Evolutionary conservation across 1,140 invertebrate species (phyloP), one percentile per base, ranked within the genome.

Genomic region (Drosophila truncata): DNA sequence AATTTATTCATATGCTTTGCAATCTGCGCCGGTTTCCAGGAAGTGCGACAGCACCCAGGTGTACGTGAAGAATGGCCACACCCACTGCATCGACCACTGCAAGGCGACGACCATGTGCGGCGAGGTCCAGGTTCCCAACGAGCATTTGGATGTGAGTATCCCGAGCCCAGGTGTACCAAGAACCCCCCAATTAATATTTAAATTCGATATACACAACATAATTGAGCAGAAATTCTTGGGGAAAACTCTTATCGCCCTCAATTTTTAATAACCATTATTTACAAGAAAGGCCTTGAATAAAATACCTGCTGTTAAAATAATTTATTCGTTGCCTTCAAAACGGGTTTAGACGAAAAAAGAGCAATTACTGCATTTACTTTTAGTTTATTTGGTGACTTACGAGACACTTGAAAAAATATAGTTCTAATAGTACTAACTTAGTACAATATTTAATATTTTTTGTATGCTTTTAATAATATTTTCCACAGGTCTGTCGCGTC

Each of bases 51-150:
- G 96, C 55, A 95, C 96, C 16, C 96, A 97, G 93, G 96, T 97
- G 3, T 97, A 97, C 92, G 96, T 97, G 39, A 96, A 96, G 80
- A 95, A 96, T 80, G 96, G 96, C 14, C 94, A 96, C 77, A 96
- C 97, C 6, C 97, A 98, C 91, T 99, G 98, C 92, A 97, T 97
- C 78, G 96, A 97, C 73, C 94, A 95, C 1, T 99, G 98, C 94
- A 96, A 96, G 78, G 91, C 95, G 3, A 95, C 94, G 49, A 99
- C 98, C 0, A 97, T 97, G 95, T 99, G 98, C 93, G 98, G 98
- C 0, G 98, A 99, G 93, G 97, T 99, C 7, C 94, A 94, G 76
- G 98, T 99, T 10, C 98, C 98, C 1, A 96, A 97, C 82, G 94
- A 96, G 50, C 98, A 99, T 94, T 95, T 99, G 47, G 97, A 99